A percentile compares a stretch with the other conserved stretches of the same genome.
These are phyloP conservation scores for Ennomos quercinarius DNA, from an alignment of 2,888 invertebrate species.

Conservation along the genomic window DNA sequence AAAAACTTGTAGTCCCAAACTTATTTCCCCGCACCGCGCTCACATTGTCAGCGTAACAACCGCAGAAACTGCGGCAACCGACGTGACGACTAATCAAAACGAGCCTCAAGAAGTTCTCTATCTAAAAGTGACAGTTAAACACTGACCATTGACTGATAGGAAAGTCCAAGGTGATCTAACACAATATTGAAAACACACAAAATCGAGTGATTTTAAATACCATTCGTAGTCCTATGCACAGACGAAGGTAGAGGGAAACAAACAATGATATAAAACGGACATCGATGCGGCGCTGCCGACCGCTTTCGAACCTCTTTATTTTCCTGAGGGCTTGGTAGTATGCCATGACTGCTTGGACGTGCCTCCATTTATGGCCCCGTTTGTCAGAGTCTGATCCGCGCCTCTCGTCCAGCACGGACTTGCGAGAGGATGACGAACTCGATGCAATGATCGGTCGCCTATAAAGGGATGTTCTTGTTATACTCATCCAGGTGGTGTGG, in stretches of 20 bases:
- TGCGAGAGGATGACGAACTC: conserved; percentile 79
- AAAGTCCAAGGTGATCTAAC: conserved; percentile 76
- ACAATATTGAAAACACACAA: conserved; percentile 79
- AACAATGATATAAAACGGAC: conserved; percentile 73
- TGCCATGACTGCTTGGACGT: conserved; percentile 94
- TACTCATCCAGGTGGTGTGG: conserved; percentile 57
- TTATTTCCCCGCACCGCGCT: not conserved
- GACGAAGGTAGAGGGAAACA: conserved; percentile 79
- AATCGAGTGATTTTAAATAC: conserved; percentile 73
- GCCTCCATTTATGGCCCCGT: conserved; percentile 92
- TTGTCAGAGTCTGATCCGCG: conserved; percentile 75
- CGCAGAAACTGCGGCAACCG: conserved; percentile 24
- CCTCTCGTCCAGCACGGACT: conserved; percentile 76
- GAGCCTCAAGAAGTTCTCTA: conserved; percentile 50
- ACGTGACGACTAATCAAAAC: conserved; percentile 43
- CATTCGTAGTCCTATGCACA: conserved; percentile 81
- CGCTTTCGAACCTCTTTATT: conserved; percentile 92
- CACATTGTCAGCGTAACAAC: conserved; percentile 5
- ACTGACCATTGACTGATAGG: conserved; percentile 68
- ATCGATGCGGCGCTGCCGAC: conserved; percentile 61
- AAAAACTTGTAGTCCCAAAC: not conserved
- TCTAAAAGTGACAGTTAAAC: conserved; percentile 58
- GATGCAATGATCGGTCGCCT: conserved; percentile 83
- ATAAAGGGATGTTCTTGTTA: conserved; percentile 79
- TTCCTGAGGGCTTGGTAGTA: conserved; percentile 95